These are phyloP conservation scores for Metridium senile DNA, from an alignment of 92 coral and sea anemone genomes.

Conservation along the genomic window DNA sequence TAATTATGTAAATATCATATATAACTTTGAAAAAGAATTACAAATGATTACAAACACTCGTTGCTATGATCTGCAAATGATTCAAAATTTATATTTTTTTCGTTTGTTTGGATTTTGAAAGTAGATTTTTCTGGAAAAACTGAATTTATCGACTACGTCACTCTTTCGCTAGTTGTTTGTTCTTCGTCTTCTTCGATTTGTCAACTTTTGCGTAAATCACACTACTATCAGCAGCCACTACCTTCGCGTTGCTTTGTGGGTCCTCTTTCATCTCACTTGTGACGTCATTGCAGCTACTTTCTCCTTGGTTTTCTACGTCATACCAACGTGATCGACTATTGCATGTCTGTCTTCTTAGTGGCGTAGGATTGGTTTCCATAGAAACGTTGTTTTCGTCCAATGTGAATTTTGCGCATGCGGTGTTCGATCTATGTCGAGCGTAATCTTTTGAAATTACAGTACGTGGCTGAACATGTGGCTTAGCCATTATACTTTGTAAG, in stretches of 20 bases:
- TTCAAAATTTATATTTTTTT: too few species aligned
- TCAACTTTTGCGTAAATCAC: conserved; percentile 28
- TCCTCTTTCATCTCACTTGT: background rate
- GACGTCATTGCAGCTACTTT: background rate
- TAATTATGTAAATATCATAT: too few species aligned
- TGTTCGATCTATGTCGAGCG: background rate
- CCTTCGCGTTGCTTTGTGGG: background rate
- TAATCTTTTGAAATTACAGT: background rate
- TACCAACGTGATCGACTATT: background rate
- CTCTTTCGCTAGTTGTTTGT: background rate
- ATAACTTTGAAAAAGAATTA: too few species aligned
- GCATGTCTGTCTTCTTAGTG: background rate
- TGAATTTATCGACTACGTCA: background rate
- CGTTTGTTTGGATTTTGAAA: too few species aligned
- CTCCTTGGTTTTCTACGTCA: background rate
- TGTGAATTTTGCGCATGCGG: background rate
- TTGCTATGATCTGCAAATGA: too few species aligned
- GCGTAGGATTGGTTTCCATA: background rate
- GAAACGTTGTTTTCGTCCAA: background rate
- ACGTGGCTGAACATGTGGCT: background rate
- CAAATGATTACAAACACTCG: too few species aligned
- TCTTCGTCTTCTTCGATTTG: conserved; percentile 17
- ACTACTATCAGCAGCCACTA: background rate
- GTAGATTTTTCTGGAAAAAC: too few species aligned
- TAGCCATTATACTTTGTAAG: background rate